Evolutionary conservation across 2,888 invertebrate genomes (phyloP), one percentile per base, ranked within the genome.

Genomic region (Tanypteryx hageni): DNA sequence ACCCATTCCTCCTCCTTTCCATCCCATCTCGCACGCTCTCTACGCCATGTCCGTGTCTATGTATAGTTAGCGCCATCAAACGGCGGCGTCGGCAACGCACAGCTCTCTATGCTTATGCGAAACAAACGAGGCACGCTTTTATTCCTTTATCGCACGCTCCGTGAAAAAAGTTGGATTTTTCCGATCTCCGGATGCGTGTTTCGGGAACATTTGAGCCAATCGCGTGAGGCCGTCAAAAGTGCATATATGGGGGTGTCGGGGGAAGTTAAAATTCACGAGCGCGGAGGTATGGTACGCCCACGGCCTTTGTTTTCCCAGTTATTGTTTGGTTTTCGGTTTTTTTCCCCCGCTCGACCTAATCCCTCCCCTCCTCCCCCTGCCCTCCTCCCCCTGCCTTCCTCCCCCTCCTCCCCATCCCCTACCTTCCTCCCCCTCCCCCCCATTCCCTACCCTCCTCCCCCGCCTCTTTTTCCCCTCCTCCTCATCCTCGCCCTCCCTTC

Each of bases 191-290:
- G 76, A 76, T 76, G 76, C 76, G 76, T 76, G 76, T 27, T 27
- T 0, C 76, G 76, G 76, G 76, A 76, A 76, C 76, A 76, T 76
- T 76, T 27, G 76, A 22, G 27, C 76, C 76, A 76, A 76, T 76
- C 76, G 76, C 76, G 76, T 76, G 76, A 22, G 76, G 31, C 31
- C 61, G 86, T 61, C 86, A 86, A 86, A 86, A 86, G 86, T 86
- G 86, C 86, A 86, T 59, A 27, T 76, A 76, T 57, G 83, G 44
- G 44, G 31, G 83, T 56, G 56, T 44, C 59, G 86, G 61, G 16
- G 44, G 82, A 31, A 44, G 31, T 86, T 86, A 61, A 61, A 86
- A 86, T 86, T 61, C 86, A 86, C 59, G 86, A 86, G 85, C 22
- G 59, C 18, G 27, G 76, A 13, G 44, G 44, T 44, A 44, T 44